A percentile compares a stretch with the other conserved stretches of the same genome.
These are phyloP conservation scores for Dasypus novemcinctus DNA, from an alignment of 2,113 vertebrate species.

Conservation along the genomic window DNA sequence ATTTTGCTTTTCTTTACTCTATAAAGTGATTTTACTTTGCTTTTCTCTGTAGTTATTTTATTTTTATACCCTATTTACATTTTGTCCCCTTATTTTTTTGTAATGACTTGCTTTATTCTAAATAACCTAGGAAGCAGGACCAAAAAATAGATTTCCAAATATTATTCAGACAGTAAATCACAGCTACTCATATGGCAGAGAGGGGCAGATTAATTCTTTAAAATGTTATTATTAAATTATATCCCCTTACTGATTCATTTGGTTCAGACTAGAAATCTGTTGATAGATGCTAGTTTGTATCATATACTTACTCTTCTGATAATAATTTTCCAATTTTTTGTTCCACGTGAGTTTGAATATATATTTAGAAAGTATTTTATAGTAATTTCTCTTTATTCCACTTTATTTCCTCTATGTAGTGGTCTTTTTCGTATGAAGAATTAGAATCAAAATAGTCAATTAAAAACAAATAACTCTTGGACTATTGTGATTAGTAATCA, in stretches of 20 bases:
- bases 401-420: neutral
- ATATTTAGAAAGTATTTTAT: conserved; percentile 16
- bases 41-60: neutral
- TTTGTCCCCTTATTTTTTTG: neutral
- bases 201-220: neutral
- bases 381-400: neutral
- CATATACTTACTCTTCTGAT: neutral
- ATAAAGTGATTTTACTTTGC: neutral
- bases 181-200: neutral
- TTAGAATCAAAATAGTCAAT: neutral
- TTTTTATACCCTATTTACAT: neutral
- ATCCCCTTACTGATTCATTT: neutral
- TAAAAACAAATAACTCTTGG: neutral
- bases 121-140: neutral
- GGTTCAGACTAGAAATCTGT: neutral
- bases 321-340: neutral
- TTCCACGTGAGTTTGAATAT: neutral
- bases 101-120: neutral
- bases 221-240: neutral
- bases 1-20: neutral
- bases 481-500: too few species aligned
- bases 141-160: neutral
- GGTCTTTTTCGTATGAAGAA: neutral
- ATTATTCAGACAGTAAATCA: neutral
- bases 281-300: neutral